Percentiles rank a stretch among this genome's conserved stretches.
Conservation (phyloP, 2,888 invertebrate species). For the Ophion slaviceki region DNA sequence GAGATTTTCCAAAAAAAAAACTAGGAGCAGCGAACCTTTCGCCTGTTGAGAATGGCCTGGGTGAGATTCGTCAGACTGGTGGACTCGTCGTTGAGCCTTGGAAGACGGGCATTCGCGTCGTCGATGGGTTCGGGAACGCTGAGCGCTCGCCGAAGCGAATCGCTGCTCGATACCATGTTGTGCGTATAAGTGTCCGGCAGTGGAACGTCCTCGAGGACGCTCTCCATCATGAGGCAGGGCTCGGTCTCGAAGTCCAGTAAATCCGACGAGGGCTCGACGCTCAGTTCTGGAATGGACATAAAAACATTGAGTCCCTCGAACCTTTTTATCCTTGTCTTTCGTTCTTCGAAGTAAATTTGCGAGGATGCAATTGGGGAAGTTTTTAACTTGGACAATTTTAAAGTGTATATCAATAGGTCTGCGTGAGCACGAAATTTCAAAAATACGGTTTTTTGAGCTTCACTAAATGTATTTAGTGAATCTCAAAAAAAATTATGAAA, state of each 20-base stretch:
- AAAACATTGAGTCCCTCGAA: not conserved
- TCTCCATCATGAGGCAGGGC: conserved; percentile 92
- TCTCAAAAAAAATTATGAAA: too few relatives aligned
- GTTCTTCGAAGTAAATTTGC: not conserved
- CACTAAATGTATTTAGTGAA: too few relatives aligned
- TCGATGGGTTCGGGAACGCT: conserved; percentile 80
- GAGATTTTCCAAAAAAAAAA: conserved; percentile 18
- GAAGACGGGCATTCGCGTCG: conserved; percentile 73
- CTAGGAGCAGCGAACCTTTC: conserved; percentile 79
- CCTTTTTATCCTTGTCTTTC: too few relatives aligned
- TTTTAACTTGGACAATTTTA: too few relatives aligned
- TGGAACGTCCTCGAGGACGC: conserved; percentile 88
- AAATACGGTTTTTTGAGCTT: too few relatives aligned
- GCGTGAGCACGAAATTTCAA: too few relatives aligned
- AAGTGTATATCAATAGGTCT: too few relatives aligned
- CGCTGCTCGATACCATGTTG: conserved; percentile 88
- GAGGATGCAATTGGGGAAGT: too few relatives aligned
- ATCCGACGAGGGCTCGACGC: conserved; percentile 88
- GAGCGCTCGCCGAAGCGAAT: conserved; percentile 81
- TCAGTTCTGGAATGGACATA: conserved; percentile 83
- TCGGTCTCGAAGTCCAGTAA: conserved; percentile 93
- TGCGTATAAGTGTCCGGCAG: conserved; percentile 88
- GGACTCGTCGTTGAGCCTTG: conserved; percentile 86
- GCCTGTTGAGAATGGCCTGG: conserved; percentile 90
- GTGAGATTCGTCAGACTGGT: conserved; percentile 89